Conservation (phyloP, 2,113 vertebrate species). For the Ifrita kowaldi region DNA sequence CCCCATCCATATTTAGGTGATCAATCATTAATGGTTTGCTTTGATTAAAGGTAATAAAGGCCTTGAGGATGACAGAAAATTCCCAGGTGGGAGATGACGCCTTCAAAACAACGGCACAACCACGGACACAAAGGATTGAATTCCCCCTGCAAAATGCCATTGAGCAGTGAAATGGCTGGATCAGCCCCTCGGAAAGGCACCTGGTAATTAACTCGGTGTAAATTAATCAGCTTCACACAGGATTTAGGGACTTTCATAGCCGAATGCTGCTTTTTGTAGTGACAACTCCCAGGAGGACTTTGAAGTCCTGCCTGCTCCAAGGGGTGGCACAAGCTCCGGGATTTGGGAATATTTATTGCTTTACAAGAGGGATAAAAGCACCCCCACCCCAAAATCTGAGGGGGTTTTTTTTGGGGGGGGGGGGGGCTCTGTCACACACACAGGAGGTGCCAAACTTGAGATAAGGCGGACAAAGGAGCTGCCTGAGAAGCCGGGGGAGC, state of each 20-base stretch:
- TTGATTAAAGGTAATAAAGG: not conserved
- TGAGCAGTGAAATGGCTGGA: not conserved
- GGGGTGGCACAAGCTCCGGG: not conserved
- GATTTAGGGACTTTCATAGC: not conserved
- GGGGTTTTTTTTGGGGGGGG: not conserved
- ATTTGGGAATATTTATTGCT: not conserved
- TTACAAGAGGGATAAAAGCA: not conserved
- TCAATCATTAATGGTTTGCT: not conserved
- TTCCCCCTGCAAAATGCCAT: not conserved
- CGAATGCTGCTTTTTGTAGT: not conserved
- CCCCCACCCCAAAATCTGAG: not conserved
- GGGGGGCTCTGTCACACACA: fast-evolving
- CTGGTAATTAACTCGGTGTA: not conserved
- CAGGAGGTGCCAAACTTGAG: not conserved
- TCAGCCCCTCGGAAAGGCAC: not conserved
- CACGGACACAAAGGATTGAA: not conserved
- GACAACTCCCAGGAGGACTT: not conserved
- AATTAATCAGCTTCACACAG: not conserved
- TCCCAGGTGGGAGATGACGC: not conserved
- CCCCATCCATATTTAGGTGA: not conserved
- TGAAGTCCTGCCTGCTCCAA: not conserved
- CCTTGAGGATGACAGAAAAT: not conserved
- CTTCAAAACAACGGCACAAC: not conserved
- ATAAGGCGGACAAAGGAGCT: not conserved
- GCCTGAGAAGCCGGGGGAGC: not conserved